Conservation (phyloP, 2,888 invertebrate species). For the Phorcus lineatus region DNA sequence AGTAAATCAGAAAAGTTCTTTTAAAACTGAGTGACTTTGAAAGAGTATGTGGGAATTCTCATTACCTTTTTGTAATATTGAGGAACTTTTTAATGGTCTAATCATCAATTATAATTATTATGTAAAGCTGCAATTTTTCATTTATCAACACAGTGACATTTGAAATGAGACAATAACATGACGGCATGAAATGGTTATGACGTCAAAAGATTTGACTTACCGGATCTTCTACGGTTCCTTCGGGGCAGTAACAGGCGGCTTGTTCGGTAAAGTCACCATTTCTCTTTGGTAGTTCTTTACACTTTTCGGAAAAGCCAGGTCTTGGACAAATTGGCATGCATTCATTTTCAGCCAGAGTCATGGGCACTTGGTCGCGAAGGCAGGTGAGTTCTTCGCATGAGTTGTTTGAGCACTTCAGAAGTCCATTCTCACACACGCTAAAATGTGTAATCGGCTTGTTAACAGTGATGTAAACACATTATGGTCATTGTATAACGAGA, state of each 20-base stretch:
- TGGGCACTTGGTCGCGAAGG: background rate
- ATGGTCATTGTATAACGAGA: no score
- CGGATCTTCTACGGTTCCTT: background rate
- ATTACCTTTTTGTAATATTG: no score
- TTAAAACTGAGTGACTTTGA: no score
- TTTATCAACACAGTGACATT: no score
- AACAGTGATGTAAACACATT: background rate
- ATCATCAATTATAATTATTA: no score
- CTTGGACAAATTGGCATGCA: conserved; percentile 2
- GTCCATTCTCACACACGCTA: background rate
- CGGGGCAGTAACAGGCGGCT: conserved; percentile 4
- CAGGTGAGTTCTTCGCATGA: conserved; percentile 8
- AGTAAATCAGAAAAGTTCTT: no score
- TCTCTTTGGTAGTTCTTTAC: background rate
- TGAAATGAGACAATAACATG: no score
- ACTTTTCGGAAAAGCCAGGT: background rate
- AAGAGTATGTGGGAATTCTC: no score
- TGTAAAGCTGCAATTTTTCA: no score
- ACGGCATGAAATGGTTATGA: no score
- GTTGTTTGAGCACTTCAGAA: background rate
- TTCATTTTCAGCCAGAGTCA: background rate
- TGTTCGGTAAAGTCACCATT: background rate
- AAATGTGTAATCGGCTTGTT: background rate
- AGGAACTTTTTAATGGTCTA: no score
- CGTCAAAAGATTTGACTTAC: background rate